These are phyloP conservation scores for Epirrhoe alternata DNA, from an alignment of 2,888 invertebrate genomes.

Conservation along the genomic window DNA sequence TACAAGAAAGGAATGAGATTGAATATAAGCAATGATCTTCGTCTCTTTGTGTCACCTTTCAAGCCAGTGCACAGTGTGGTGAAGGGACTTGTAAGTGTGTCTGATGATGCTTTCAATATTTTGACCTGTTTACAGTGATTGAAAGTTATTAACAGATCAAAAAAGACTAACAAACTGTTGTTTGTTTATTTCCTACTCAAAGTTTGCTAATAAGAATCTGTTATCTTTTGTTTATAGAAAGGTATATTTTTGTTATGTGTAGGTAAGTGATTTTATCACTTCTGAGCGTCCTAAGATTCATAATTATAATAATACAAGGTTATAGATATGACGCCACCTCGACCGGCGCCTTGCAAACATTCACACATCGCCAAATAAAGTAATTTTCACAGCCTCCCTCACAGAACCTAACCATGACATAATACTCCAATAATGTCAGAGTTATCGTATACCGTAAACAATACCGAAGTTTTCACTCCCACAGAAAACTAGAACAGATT, in stretches of 20 bases:
- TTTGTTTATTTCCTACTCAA: too few relatives aligned
- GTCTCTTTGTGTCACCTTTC: too few relatives aligned
- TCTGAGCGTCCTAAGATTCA: constrained; percentile 12
- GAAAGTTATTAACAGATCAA: too few relatives aligned
- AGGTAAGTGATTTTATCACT: constrained; percentile 15
- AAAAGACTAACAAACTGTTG: too few relatives aligned
- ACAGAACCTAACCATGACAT: constrained; percentile 64
- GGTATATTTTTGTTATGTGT: too few relatives aligned
- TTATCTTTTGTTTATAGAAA: not conserved
- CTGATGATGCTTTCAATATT: too few relatives aligned
- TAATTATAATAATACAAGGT: constrained; percentile 28
- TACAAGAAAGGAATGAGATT: too few relatives aligned
- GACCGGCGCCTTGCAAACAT: constrained; percentile 28
- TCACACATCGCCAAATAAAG: constrained; percentile 57
- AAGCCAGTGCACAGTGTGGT: too few relatives aligned
- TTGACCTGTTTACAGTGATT: too few relatives aligned
- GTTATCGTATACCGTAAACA: constrained; percentile 61
- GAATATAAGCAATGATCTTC: too few relatives aligned
- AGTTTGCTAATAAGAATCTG: not conserved
- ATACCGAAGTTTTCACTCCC: constrained; percentile 66
- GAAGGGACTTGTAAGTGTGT: too few relatives aligned
- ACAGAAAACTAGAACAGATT: constrained; percentile 61
- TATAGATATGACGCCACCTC: constrained; percentile 25
- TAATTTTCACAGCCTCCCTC: constrained; percentile 51
- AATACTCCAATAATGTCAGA: constrained; percentile 59